A percentile compares a stretch with the other conserved stretches of the same genome.
phyloP scores from a whole-genome alignment of 2,113 vertebrate genomes.

The Poeciliopsis retropinna region DNA sequence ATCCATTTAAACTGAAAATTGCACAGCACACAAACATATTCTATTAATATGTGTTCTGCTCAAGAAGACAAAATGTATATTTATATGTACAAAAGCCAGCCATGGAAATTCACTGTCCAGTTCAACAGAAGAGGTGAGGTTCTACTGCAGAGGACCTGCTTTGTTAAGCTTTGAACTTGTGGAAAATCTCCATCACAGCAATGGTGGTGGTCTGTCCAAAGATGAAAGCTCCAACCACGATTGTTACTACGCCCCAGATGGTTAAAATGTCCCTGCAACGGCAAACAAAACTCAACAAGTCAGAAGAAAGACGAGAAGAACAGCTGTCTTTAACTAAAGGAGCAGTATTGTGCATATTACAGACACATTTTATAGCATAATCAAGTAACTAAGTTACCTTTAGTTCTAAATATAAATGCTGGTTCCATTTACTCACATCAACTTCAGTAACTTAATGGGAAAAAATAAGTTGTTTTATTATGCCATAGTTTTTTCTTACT shows the following conservation, averaged over 20 bases:
- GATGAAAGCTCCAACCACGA: constrained; percentile 87
- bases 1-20: constrained; percentile 2
- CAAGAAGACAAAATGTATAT: background rate
- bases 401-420: no score
- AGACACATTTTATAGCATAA: no score
- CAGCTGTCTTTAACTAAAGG: background rate
- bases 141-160: constrained; percentile 5
- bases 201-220: constrained; percentile 89
- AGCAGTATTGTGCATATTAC: no score
- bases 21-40: constrained; percentile 19
- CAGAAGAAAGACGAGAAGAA: background rate
- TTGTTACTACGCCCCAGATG: constrained; percentile 83
- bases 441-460: no score
- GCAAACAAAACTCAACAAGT: background rate
- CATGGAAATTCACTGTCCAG: constrained; percentile 21
- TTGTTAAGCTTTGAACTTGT: constrained; percentile 56
- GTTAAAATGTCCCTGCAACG: constrained; percentile 80
- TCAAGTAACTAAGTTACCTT: no score
- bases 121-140: constrained; percentile 34
- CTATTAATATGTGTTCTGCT: background rate
- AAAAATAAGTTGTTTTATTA: no score
- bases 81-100: constrained; percentile 24
- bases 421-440: no score
- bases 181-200: constrained; percentile 82
- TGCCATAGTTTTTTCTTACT: no score